Evolutionary conservation across 2,113 vertebrate genomes (phyloP).

Genomic region (Perognathus longimembris): DNA sequence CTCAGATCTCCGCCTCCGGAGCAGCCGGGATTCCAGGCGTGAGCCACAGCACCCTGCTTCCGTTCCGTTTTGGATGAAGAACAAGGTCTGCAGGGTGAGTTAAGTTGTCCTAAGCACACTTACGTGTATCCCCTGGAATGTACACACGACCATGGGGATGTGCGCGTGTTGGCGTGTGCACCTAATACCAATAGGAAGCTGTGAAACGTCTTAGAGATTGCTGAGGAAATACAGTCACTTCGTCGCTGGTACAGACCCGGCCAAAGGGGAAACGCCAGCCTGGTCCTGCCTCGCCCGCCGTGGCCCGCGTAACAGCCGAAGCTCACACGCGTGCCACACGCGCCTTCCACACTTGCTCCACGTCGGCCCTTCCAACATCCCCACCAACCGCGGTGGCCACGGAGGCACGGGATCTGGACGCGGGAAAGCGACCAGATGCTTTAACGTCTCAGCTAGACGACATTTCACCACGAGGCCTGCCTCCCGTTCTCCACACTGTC

Average conservation of each 20-base stretch:
- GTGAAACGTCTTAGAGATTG: neutral
- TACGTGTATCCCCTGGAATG: neutral
- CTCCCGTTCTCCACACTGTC: neutral
- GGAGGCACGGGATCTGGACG: too few species aligned
- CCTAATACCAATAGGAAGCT: neutral
- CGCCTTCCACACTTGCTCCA: too few species aligned
- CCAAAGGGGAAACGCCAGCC: neutral
- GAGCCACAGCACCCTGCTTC: neutral
- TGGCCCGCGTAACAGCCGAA: too few species aligned
- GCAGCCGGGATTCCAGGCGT: too few species aligned
- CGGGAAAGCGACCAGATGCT: neutral
- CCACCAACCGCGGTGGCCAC: too few species aligned
- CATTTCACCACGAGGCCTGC: too few species aligned
- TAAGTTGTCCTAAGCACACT: neutral
- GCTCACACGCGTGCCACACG: too few species aligned
- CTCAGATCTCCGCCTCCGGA: too few species aligned
- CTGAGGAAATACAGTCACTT: too few species aligned
- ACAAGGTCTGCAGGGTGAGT: neutral
- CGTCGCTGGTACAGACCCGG: too few species aligned
- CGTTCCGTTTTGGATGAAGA: neutral
- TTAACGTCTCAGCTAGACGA: neutral
- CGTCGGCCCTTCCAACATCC: too few species aligned
- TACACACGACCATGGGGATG: neutral
- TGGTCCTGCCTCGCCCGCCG: neutral
- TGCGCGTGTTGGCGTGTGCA: neutral